Evolutionary conservation across 2,797 vertebrate species (phyloP).

Genomic region (Tolypeutes matacus): DNA sequence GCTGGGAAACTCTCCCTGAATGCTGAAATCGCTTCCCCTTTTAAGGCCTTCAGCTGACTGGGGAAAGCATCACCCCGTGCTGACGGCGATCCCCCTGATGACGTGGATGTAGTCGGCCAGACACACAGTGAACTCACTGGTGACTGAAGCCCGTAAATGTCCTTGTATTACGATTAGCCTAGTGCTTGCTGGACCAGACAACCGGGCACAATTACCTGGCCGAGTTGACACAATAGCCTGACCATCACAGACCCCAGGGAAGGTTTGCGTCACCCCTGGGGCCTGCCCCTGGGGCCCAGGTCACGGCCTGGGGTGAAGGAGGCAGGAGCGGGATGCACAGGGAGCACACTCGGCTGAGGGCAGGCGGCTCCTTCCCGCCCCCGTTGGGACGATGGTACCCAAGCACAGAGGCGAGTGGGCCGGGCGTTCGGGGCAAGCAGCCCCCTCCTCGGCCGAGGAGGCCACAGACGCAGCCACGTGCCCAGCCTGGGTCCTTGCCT

Average conservation of each 20-base stretch:
- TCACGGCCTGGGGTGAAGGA: not conserved
- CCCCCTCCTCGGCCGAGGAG: accelerated
- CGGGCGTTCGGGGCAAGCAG: not conserved
- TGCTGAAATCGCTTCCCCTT: too few species aligned
- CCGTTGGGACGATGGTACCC: accelerated
- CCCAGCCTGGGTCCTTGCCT: accelerated
- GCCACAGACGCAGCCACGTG: not conserved
- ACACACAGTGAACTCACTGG: too few species aligned
- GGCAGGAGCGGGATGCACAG: accelerated
- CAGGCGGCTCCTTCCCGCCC: accelerated
- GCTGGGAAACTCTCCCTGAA: too few species aligned
- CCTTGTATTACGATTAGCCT: too few species aligned
- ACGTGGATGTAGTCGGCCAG: too few species aligned
- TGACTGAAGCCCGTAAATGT: too few species aligned
- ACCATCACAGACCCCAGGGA: not conserved
- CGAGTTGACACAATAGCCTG: too few species aligned
- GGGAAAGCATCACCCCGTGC: too few species aligned
- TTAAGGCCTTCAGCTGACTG: too few species aligned
- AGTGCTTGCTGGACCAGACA: too few species aligned
- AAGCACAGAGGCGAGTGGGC: accelerated
- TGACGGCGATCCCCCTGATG: too few species aligned
- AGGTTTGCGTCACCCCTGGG: not conserved
- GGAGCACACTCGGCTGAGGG: accelerated
- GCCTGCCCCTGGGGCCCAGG: not conserved
- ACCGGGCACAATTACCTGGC: too few species aligned